A percentile compares a stretch with the other conserved stretches of the same genome.
Evolutionary conservation across 2,113 vertebrate species (phyloP).

Genomic region (Pipra filicauda): DNA sequence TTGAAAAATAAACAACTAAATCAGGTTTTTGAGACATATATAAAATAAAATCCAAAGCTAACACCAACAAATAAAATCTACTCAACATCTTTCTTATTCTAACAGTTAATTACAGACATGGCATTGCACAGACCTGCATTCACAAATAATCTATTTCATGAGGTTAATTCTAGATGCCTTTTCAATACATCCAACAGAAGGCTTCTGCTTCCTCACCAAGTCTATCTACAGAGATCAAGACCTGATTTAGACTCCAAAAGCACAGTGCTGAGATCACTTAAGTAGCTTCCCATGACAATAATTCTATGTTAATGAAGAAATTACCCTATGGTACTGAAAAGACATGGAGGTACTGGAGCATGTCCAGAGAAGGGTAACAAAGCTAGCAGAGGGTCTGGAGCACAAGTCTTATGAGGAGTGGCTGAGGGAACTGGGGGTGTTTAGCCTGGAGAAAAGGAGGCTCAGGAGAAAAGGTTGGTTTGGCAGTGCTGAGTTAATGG

Average conservation of each 20-base stretch:
- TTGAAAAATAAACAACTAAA: background rate
- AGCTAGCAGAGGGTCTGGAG: background rate
- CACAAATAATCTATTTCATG: background rate
- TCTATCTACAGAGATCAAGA: background rate
- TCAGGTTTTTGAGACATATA: background rate
- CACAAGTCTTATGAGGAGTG: background rate
- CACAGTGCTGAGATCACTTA: background rate
- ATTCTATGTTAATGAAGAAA: background rate
- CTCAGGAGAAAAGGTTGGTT: background rate
- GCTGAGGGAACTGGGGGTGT: rapidly evolving
- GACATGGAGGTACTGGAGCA: background rate
- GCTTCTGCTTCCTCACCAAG: background rate
- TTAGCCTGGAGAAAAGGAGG: background rate
- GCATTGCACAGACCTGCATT: background rate
- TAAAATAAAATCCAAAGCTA: background rate
- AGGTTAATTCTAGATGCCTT: background rate
- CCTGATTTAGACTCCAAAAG: background rate
- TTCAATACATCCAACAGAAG: background rate
- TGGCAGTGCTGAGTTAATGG: background rate
- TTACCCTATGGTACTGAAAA: background rate
- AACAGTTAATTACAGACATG: background rate
- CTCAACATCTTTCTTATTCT: background rate
- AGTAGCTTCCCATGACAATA: background rate
- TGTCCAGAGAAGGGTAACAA: background rate
- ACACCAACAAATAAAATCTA: background rate